Conservation (phyloP, 2,888 invertebrate genomes). For the Podotricha telesiphe region DNA sequence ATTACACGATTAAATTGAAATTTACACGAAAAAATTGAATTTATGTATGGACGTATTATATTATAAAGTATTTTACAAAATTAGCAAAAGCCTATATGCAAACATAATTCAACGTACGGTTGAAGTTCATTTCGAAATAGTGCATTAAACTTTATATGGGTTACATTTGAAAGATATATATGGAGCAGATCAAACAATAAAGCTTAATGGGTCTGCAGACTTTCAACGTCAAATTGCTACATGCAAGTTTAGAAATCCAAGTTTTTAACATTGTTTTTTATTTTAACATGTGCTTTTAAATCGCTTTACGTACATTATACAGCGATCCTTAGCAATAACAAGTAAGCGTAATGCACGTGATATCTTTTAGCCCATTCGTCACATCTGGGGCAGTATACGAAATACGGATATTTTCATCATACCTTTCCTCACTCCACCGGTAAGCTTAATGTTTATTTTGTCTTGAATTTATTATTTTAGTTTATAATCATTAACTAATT, state of each 20-base stretch:
- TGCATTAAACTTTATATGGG: slow-evolving; percentile 12
- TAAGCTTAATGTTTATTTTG: neutral
- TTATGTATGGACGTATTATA: too few species aligned
- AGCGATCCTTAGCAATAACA: slow-evolving; percentile 1
- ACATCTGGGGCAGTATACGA: slow-evolving; percentile 5
- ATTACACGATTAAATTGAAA: too few species aligned
- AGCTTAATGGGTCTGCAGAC: neutral
- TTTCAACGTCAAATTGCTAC: neutral
- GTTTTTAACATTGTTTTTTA: neutral
- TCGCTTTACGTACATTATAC: neutral
- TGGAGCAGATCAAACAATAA: neutral
- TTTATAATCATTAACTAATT: too few species aligned
- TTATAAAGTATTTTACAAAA: too few species aligned
- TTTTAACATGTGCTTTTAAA: neutral
- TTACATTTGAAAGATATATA: slow-evolving; percentile 9
- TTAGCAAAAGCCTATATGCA: too few species aligned
- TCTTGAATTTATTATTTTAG: neutral
- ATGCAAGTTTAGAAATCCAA: neutral
- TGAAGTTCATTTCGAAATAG: neutral
- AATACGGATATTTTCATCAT: slow-evolving; percentile 1
- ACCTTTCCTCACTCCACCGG: neutral
- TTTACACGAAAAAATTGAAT: too few species aligned
- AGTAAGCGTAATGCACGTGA: neutral
- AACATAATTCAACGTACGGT: neutral
- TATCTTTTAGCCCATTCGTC: slow-evolving; percentile 9